Base-by-base conservation (phyloP, 1,140 invertebrate genomes). In the Calephelis virginiensis region DNA sequence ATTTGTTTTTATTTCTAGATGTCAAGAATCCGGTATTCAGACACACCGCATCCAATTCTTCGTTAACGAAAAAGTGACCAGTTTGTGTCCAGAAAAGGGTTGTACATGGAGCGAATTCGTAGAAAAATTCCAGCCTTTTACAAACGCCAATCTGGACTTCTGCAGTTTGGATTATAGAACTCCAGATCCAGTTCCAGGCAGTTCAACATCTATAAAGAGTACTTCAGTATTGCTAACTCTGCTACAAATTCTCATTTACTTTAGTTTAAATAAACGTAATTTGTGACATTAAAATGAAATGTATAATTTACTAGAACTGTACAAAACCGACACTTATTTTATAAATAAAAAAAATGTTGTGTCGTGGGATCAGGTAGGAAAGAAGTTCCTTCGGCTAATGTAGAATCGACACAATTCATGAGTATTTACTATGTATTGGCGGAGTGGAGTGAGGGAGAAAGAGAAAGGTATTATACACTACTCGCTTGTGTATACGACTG, bases 61-160 rank as follows among this genome's bases (percentile, higher is more conserved):
- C 63, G 66, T 79, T 53, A 85, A 85, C 64, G 83, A 88, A 62
- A 79, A 79, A 50, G 56, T 64, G 6, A 80, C 81, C 0, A 63
- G 67, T 11, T 63, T 87, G 2, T 89, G 86, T 71, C 82, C 86
- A 8, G 60, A 75, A 8, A 72, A 76, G 7, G 86, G 84, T 1
- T 89, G 86, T 67, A 70, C 77, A 0, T 86, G 83, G 84, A 56
- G 78, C 8, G 64, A 86, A 46, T 89, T 89, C 67, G 63, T 72
- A 6, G 47, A 77, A 0, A 75, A 70, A 2, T 82, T 86, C 72
- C 67, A 83, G 67, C 28, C 28, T 0, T 85, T 77, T 73, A 72
- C 63, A 0, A 43, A 73, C 8, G 61, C 81, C 8, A 72, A 72
- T 46, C 63, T 86, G 10, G 77, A 81, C 17, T 82, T 89, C 74